A percentile compares a stretch with the other conserved stretches of the same genome.
Conservation (phyloP, 2,888 invertebrate genomes). For the Cataglyphis livida region DNA sequence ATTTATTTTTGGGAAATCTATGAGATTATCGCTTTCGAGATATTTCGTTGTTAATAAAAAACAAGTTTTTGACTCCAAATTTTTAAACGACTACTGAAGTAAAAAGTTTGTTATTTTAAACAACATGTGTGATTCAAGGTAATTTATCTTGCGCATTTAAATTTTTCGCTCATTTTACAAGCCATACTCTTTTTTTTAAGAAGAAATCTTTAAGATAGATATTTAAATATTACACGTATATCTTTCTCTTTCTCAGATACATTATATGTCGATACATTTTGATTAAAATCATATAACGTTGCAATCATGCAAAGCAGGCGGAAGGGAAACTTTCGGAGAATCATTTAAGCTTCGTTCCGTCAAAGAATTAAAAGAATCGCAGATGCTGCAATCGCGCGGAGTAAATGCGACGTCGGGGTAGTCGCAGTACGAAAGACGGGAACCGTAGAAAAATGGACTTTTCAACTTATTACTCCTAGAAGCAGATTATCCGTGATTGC, state of each 20-base stretch:
- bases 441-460: conserved; percentile 74
- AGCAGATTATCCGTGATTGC: conserved; percentile 78
- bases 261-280: background rate
- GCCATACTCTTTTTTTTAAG: background rate
- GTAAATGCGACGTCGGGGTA: conserved; percentile 26
- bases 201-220: background rate
- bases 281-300: background rate
- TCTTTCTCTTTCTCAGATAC: too few species aligned
- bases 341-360: conserved; percentile 38
- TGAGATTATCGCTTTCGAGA: background rate
- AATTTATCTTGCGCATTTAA: background rate
- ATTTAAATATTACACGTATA: background rate
- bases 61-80: background rate
- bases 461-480: conserved; percentile 77
- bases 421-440: conserved; percentile 51
- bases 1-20: conserved; percentile 18
- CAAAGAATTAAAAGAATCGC: conserved; percentile 41
- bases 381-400: conserved; percentile 31
- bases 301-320: background rate
- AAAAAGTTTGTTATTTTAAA: background rate
- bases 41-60: background rate
- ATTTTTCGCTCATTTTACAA: background rate
- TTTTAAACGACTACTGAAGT: background rate
- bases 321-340: conserved; percentile 25
- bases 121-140: background rate